These are phyloP conservation scores for Cabera pusaria DNA, from an alignment of 2,888 invertebrate species.

Conservation along the genomic window DNA sequence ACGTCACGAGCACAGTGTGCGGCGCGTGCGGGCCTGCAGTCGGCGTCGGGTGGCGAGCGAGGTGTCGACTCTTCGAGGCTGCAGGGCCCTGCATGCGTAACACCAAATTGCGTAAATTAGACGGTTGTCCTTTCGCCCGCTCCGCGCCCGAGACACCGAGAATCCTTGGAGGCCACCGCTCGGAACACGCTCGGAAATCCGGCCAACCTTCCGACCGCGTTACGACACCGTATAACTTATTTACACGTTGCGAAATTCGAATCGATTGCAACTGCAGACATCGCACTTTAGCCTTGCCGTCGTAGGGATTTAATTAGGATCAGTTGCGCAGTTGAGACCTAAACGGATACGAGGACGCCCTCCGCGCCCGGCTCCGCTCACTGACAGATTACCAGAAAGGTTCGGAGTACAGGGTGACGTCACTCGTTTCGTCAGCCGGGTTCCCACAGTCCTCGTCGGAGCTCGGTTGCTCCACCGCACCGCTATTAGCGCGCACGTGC, in stretches of 20 bases:
- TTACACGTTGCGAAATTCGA: constrained; percentile 81
- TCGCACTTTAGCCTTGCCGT: constrained; percentile 80
- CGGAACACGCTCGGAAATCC: constrained; percentile 82
- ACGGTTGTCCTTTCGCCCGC: constrained; percentile 62
- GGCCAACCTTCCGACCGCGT: constrained; percentile 82
- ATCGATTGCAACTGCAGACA: constrained; percentile 82
- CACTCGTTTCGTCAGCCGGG: constrained; percentile 61
- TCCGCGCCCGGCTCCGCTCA: constrained; percentile 68
- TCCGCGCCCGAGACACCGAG: constrained; percentile 66
- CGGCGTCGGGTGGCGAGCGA: too few species aligned
- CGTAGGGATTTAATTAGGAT: constrained; percentile 83
- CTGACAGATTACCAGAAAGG: constrained; percentile 70
- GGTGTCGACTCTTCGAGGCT: too few species aligned
- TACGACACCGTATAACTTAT: constrained; percentile 81
- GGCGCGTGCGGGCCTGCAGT: constrained; percentile 32
- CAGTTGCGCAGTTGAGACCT: constrained; percentile 76
- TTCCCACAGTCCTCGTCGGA: constrained; percentile 65
- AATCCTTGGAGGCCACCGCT: constrained; percentile 80
- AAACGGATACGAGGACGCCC: constrained; percentile 81
- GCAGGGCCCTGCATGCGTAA: constrained; percentile 45
- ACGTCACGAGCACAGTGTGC: constrained; percentile 50
- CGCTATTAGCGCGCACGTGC: constrained; percentile 44
- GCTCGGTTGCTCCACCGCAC: constrained; percentile 46
- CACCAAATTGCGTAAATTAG: constrained; percentile 53
- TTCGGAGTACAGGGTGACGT: constrained; percentile 61